Base-by-base conservation (phyloP, 2,113 vertebrate species). In the Rhinoderma darwinii region DNA sequence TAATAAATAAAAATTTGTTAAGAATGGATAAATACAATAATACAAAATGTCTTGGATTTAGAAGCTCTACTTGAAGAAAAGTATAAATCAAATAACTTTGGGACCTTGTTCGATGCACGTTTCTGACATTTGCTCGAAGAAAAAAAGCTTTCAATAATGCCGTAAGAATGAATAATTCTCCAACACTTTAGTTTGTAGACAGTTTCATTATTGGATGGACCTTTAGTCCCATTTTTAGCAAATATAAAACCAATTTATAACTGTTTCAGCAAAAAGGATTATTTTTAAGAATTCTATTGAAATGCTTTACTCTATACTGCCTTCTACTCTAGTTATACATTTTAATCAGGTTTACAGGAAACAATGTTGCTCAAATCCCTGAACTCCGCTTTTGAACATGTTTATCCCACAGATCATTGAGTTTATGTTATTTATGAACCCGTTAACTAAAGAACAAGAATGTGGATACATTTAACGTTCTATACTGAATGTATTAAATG, bases 1-100 rank as follows among this genome's bases (percentile, higher is more conserved):
- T 51, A 78, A 54, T 78, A 78, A 78, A 78, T 78, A 27, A 47
- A 54, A 78, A 51, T 78, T 54, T 78, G 75, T 54, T 51, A 51
- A 76, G 75, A 43, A 54, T 37, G 75, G 18, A 47, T 75, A 8
- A 78, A 30, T 10, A 11, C 6, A 51, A 22, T 32, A 54, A 54
- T 54, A 11, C 1, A 37, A 70, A 39, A 37, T 70, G 2, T 72
- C 37, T 72, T 72, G 35, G 68, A 39, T 39, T 35, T 37, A 14
- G 17, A 37, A 32, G 66, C 30, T 37, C n/a, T 37, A 12, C 66
- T 2, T 37, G 32, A 37, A 6, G 22, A 22, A 70, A 70, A 70
- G 32, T 68, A 18, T 18, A 54, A 22, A 39, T 37, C 17, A 66
- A 66, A 66, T 32, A 8, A 70, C 10, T 5, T 37, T 70, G 17